These are phyloP conservation scores for Euphonia xanthogaster DNA, from an alignment of 2,797 vertebrate species.

Conservation along the genomic window DNA sequence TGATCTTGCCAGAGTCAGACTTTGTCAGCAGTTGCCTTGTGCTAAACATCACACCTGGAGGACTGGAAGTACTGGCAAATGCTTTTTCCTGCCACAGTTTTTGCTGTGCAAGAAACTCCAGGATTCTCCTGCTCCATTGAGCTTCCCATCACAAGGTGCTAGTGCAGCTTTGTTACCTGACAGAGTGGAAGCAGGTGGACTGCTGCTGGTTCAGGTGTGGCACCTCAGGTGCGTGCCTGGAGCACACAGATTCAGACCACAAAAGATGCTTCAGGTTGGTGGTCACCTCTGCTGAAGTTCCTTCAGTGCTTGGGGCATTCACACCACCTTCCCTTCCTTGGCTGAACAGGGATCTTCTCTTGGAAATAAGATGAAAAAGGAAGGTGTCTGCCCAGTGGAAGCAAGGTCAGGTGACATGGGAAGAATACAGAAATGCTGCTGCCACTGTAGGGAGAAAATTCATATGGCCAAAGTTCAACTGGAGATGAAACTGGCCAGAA, in stretches of 20 bases:
- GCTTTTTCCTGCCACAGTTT: background rate
- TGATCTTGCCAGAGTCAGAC: background rate
- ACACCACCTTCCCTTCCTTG: background rate
- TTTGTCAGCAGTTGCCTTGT: background rate
- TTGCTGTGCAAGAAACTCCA: background rate
- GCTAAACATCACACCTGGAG: background rate
- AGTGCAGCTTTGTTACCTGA: background rate
- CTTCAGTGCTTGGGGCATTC: background rate
- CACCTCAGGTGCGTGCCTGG: background rate
- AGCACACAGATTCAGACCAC: background rate
- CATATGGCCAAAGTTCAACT: background rate
- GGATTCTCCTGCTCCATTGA: background rate
- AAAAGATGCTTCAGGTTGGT: background rate
- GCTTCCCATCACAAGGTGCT: background rate
- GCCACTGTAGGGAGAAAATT: background rate
- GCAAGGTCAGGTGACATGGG: background rate
- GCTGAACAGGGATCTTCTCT: background rate
- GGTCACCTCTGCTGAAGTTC: background rate
- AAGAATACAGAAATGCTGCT: background rate
- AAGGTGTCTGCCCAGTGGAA: background rate
- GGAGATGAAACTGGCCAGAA: background rate
- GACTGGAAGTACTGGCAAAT: background rate
- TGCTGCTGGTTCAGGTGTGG: slow-evolving; percentile 14
- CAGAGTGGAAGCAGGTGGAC: background rate
- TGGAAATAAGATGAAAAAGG: background rate